Percentiles rank a stretch among this genome's conserved stretches.
These are phyloP conservation scores for Varecia variegata DNA, from an alignment of 2,797 vertebrate genomes.

Conservation along the genomic window DNA sequence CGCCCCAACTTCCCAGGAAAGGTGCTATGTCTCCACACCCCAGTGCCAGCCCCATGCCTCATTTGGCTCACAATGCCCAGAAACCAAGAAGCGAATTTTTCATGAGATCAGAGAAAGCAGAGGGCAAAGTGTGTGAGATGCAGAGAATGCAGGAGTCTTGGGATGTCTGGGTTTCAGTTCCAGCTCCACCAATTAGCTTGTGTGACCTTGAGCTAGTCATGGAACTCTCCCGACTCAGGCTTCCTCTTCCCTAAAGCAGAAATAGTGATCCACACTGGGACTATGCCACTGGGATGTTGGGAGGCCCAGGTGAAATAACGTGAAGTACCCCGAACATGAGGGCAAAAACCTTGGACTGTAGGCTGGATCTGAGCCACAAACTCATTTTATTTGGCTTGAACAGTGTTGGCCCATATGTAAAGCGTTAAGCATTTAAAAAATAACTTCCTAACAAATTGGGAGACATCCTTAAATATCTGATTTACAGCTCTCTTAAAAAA, in stretches of 20 bases:
- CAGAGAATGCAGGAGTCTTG: not conserved
- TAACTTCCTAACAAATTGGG: not conserved
- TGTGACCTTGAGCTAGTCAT: not conserved
- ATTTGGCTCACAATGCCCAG: conserved; percentile 1
- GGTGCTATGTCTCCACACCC: conserved; percentile 38
- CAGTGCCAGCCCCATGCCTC: conserved; percentile 19
- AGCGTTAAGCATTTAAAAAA: not conserved
- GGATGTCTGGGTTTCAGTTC: not conserved
- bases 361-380: not conserved
- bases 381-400: not conserved
- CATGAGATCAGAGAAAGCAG: not conserved
- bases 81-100: conserved; percentile 36
- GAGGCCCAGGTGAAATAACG: not conserved
- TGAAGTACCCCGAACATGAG: not conserved
- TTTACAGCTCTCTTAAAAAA: not conserved
- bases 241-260: not conserved
- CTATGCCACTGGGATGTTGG: not conserved
- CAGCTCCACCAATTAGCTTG: not conserved
- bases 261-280: not conserved
- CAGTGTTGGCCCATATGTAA: not conserved
- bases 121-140: not conserved
- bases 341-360: not conserved
- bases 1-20: conserved; percentile 35
- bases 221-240: not conserved
- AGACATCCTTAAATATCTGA: not conserved